Evolutionary conservation across 1,140 invertebrate genomes (phyloP), one percentile per base, ranked within the genome.

Genomic region (Pectinophora gossypiella): DNA sequence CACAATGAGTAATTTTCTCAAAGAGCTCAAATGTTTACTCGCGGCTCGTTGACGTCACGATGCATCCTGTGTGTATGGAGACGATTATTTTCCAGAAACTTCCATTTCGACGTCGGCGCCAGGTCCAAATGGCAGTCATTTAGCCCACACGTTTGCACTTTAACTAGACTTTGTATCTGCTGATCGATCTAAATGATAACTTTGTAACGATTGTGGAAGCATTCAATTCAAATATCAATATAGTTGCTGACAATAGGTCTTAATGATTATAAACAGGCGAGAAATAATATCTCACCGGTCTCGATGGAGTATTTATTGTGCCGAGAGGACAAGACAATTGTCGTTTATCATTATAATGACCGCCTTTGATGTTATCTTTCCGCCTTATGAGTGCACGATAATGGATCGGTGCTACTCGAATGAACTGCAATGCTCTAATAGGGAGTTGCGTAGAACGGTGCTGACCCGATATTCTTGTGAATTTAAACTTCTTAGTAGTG

Each of bases 301-400:
- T 69, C 63, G 66, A 76, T 76, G 70, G 71, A 64, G 68, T 85
- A 81, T 68, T 71, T 80, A 85, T 85, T 83, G 76, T 79, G 56
- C 61, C 64, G 56, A 65, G 69, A 79, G 69, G 82, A 83, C 79
- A 81, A 76, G 76, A 78, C 79, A 83, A 85, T 85, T 75, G 79
- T 81, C 77, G 76, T 85, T 83, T 83, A 83, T 85, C 79, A 83
- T 66, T 62, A 66, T 73, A 79, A 81, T 74, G 68, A 72, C 76
- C 78, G 79, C 77, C 79, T 83, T 83, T 85, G 68, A 85, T 81
- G 68, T 78, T 85, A 85, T 85, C 79, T 78, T 61, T 60, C 67
- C 74, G 70, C 68, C 62, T 45, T 27, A 19, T 18, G 36, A 40
- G 16, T 18, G 36, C 5, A 40, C 10, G 36, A 40, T 40, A 40